phyloP scores from a whole-genome alignment of 1,140 invertebrate species.

The Phenacoccus solenopsis region DNA sequence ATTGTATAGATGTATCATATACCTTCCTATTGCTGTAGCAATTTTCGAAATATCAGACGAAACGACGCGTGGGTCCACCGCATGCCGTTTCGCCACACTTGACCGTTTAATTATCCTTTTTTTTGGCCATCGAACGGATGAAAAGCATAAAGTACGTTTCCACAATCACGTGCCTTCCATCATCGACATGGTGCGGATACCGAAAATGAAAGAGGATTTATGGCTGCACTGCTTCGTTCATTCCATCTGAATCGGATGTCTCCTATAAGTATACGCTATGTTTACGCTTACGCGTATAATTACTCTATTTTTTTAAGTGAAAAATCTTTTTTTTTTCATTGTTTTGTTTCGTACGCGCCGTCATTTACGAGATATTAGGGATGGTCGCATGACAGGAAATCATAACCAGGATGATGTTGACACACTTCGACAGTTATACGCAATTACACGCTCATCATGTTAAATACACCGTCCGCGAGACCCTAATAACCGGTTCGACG shows the following conservation, averaged over 20 bases:
- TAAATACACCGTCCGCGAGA: not conserved
- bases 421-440: not conserved
- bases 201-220: not conserved
- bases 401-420: not conserved
- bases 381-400: constrained; percentile 1
- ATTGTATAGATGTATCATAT: not conserved
- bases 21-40: too few relatives aligned
- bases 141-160: not conserved
- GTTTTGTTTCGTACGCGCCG: not conserved
- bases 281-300: not conserved
- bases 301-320: not conserved
- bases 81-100: not conserved
- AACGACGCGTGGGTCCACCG: not conserved
- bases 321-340: not conserved
- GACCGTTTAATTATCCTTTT: not conserved
- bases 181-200: not conserved
- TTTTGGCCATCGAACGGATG: not conserved
- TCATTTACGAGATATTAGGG: not conserved
- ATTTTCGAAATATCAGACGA: not conserved
- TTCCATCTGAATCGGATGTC: too few relatives aligned
- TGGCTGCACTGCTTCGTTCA: not conserved
- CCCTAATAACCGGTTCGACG: not conserved
- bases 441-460: constrained; percentile 1
- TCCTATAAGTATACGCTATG: too few relatives aligned
- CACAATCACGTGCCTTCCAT: not conserved